phyloP scores from a whole-genome alignment of 1,140 invertebrate species.

The Caerostris darwini region DNA sequence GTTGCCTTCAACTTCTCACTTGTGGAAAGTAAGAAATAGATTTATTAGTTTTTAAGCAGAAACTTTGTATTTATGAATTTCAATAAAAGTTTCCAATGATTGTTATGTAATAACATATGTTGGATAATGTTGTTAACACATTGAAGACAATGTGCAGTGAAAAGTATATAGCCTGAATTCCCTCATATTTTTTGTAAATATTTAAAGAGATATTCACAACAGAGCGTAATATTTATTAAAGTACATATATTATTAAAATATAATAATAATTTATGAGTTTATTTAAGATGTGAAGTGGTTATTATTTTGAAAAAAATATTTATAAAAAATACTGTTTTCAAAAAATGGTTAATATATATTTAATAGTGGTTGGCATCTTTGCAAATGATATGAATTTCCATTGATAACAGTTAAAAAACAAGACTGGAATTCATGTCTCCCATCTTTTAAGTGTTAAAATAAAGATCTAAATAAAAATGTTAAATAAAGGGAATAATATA shows the following conservation, averaged over 20 bases:
- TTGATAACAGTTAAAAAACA: too few relatives aligned
- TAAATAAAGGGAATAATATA: neutral
- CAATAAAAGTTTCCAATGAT: too few relatives aligned
- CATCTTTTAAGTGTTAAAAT: neutral
- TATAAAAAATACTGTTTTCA: too few relatives aligned
- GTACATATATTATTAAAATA: too few relatives aligned
- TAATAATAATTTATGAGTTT: too few relatives aligned
- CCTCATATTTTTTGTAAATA: neutral
- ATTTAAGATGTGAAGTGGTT: too few relatives aligned
- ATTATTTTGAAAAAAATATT: too few relatives aligned
- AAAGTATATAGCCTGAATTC: neutral
- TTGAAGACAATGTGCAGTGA: neutral
- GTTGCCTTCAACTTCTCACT: conserved; percentile 81
- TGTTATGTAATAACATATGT: neutral
- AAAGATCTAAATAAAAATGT: neutral
- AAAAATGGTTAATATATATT: too few relatives aligned
- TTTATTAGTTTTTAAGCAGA: neutral
- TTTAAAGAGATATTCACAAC: neutral
- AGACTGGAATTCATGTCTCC: neutral
- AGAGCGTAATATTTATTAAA: too few relatives aligned
- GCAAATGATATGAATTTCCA: too few relatives aligned
- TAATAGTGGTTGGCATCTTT: too few relatives aligned
- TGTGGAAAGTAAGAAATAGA: conserved; percentile 82
- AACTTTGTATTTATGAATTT: too few relatives aligned
- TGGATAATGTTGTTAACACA: neutral